Base-by-base conservation (phyloP, 2,113 vertebrate species). In the Lathamus discolor region DNA sequence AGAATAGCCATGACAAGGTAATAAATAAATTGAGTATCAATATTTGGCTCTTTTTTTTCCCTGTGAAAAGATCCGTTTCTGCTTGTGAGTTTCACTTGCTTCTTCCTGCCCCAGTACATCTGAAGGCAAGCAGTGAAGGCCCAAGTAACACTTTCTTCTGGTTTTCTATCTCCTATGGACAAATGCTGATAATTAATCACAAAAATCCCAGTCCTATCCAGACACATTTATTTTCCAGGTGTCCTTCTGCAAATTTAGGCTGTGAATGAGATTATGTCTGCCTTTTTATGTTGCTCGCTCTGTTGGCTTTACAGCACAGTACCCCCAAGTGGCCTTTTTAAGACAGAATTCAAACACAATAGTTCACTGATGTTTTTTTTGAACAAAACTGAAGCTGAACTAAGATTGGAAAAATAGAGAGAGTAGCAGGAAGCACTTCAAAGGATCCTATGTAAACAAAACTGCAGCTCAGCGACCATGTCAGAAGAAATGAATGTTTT, bases 251-350 rank as follows among this genome's bases (percentile, higher is more conserved):
- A 92, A 90, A 86, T 83, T 92, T 90, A 68, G 64, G 78, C 93
- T 97, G 88, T 37, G 68, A 88, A 94, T 96, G 86, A 96, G 92
- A 96, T 95, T 96, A 94, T 86, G 87, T 88, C 91, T 95, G 92
- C 72, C 46, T 87, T 90, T 96, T 96, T 88, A 83, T 77, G 83
- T 68, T 85, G 72, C 89, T 96, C 84, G 57, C 62, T 96, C 69
- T 61, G 46, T 95, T 96, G 95, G 66, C 75, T 97, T 95, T 93
- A 78, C 75, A 84, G 67, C 68, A 88, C 48, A 93, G 92, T 94
- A 90, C 90, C 67, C 89, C 76, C 95, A 88, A 82, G 89, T 80
- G 95, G 69, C 88, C 92, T 94, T 79, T 96, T 95, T 76, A 89
- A 89, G 76, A 94, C 91, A 89, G 83, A 95, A 96, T 95, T 96